Percentiles rank a stretch among this genome's conserved stretches.
phyloP scores from a whole-genome alignment of 2,888 invertebrate genomes.

The Caenorhabditis virilis region DNA sequence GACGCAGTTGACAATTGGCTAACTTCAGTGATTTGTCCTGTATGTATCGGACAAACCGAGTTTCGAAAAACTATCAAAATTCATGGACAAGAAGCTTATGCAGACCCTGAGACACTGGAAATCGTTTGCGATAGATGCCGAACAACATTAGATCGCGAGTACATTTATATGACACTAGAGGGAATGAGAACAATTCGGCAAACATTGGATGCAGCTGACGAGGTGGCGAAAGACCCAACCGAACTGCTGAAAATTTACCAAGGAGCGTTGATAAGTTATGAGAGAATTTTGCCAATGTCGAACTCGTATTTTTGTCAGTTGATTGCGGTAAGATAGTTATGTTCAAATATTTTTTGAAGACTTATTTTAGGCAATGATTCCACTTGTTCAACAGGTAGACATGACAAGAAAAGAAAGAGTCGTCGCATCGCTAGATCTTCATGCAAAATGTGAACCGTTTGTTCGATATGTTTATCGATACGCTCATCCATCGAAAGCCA shows the following conservation, averaged over 20 bases:
- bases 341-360: neutral
- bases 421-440: constrained; percentile 25
- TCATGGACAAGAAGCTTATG: constrained; percentile 33
- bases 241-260: constrained; percentile 29
- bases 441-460: constrained; percentile 33
- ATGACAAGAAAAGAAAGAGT: constrained; percentile 26
- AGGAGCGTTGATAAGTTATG: constrained; percentile 25
- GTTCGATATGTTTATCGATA: constrained; percentile 35
- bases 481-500: constrained; percentile 39
- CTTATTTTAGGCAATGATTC: constrained; percentile 21
- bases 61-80: constrained; percentile 29
- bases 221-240: constrained; percentile 14
- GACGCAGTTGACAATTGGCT: constrained; percentile 63
- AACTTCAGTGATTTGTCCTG: constrained; percentile 60
- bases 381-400: constrained; percentile 16
- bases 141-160: constrained; percentile 18
- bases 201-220: constrained; percentile 19
- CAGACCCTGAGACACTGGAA: constrained; percentile 20
- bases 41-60: constrained; percentile 44
- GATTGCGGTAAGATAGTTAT: constrained; percentile 13
- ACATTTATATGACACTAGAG: constrained; percentile 22
- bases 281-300: constrained; percentile 29
- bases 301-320: constrained; percentile 35
- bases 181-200: constrained; percentile 29
- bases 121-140: constrained; percentile 32